A percentile compares a stretch with the other conserved stretches of the same genome.
These are phyloP conservation scores for Formica selysi DNA, from an alignment of 1,140 invertebrate species.

Conservation along the genomic window DNA sequence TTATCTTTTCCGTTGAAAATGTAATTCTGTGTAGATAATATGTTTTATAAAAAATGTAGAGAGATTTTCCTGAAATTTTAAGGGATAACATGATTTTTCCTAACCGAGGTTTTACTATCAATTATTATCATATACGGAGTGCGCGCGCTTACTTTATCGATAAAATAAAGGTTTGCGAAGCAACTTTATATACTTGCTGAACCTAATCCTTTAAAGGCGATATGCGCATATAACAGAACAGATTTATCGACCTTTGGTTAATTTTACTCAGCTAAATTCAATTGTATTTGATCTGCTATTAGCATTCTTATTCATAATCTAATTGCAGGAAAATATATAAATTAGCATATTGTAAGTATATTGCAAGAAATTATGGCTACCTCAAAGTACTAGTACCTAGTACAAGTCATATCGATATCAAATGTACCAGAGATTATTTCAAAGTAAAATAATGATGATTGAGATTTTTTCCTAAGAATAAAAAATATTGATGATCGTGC, in stretches of 20 bases:
- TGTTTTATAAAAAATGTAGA: background rate
- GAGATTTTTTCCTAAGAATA: background rate
- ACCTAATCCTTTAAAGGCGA: conserved; percentile 50
- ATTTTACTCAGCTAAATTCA: background rate
- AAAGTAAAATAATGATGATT: background rate
- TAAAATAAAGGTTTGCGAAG: conserved; percentile 50
- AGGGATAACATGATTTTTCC: conserved; percentile 4
- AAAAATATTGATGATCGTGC: conserved; percentile 1
- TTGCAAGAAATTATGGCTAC: background rate
- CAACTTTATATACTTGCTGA: conserved; percentile 53
- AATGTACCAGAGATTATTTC: background rate
- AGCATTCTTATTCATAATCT: background rate
- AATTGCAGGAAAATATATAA: background rate
- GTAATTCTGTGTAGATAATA: background rate
- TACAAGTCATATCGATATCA: background rate
- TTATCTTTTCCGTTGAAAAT: background rate
- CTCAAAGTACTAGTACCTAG: background rate
- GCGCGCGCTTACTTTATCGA: conserved; percentile 41
- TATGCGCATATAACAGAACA: conserved; percentile 20
- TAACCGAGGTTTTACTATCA: background rate
- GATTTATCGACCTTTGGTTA: conserved; percentile 9
- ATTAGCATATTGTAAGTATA: background rate
- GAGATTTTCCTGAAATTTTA: conserved; percentile 2
- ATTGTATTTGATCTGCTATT: background rate
- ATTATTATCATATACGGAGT: conserved; percentile 26